phyloP scores from a whole-genome alignment of 2,113 vertebrate genomes.

The Sisor rabdophorus region DNA sequence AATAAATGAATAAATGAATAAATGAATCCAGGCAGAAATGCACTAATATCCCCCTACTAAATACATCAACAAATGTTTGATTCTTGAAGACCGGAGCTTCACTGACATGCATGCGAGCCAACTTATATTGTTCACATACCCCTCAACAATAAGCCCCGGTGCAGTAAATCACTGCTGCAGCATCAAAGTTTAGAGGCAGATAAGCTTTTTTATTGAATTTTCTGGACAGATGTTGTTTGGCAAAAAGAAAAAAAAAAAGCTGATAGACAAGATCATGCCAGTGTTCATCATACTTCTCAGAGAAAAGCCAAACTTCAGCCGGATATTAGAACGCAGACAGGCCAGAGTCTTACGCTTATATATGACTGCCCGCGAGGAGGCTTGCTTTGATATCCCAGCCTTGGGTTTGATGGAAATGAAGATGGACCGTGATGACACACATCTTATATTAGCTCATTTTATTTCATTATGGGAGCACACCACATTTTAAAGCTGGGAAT shows the following conservation, averaged over 20 bases:
- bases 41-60: background rate
- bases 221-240: constrained; percentile 54
- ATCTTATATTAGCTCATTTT: constrained; percentile 48
- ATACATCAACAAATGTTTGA: background rate
- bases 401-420: constrained; percentile 54
- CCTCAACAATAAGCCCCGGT: background rate
- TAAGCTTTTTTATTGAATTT: constrained; percentile 47
- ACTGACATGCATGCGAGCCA: background rate
- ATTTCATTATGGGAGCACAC: constrained; percentile 37
- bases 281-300: background rate
- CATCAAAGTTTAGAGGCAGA: constrained; percentile 41
- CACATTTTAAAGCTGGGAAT: constrained; percentile 44
- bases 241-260: background rate
- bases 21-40: background rate
- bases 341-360: constrained; percentile 52
- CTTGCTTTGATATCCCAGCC: constrained; percentile 52
- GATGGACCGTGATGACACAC: constrained; percentile 46
- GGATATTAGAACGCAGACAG: constrained; percentile 40
- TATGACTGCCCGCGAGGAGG: constrained; percentile 51
- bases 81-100: background rate
- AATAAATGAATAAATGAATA: too few relatives aligned
- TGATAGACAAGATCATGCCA: constrained; percentile 15
- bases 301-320: constrained; percentile 30
- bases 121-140: constrained; percentile 22
- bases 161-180: constrained; percentile 25